Conservation (phyloP, 2,797 vertebrate genomes). For the Epinephelus coioides region DNA sequence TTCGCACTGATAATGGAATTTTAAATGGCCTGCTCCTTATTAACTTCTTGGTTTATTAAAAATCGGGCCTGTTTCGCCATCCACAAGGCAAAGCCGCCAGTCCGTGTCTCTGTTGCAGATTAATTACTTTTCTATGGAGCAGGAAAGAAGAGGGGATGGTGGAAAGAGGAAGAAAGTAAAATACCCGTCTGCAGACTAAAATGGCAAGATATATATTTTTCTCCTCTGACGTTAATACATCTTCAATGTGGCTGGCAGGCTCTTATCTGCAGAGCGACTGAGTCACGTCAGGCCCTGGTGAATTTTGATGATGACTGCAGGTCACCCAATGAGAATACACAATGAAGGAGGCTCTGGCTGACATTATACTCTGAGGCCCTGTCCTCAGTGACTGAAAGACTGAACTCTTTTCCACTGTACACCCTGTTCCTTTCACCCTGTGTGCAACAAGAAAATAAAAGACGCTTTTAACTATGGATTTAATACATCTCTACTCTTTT, state of each 20-base stretch:
- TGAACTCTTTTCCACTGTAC: constrained; percentile 40
- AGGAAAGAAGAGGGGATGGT: constrained; percentile 63
- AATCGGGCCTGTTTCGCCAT: constrained; percentile 74
- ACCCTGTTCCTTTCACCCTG: constrained; percentile 22
- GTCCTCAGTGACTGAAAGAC: constrained; percentile 57
- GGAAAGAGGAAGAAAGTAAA: constrained; percentile 72
- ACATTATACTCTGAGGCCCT: constrained; percentile 62
- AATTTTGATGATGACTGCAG: constrained; percentile 84
- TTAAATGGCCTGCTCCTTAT: constrained; percentile 85
- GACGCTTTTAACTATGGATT: not conserved
- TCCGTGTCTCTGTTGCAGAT: constrained; percentile 82
- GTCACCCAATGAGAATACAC: constrained; percentile 81
- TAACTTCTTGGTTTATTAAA: constrained; percentile 85
- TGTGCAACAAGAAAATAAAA: not conserved
- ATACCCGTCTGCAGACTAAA: constrained; percentile 75
- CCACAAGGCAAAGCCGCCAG: constrained; percentile 74
- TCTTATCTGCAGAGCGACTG: constrained; percentile 81
- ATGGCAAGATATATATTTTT: constrained; percentile 82
- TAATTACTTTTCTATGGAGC: constrained; percentile 83
- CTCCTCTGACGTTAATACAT: constrained; percentile 78
- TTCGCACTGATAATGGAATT: constrained; percentile 85
- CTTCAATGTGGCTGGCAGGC: constrained; percentile 80
- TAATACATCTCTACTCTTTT: not conserved
- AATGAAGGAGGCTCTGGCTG: constrained; percentile 76
- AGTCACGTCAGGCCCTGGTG: constrained; percentile 80